Base-by-base conservation (phyloP, 2,797 vertebrate genomes). In the Notamacropus eugenii region DNA sequence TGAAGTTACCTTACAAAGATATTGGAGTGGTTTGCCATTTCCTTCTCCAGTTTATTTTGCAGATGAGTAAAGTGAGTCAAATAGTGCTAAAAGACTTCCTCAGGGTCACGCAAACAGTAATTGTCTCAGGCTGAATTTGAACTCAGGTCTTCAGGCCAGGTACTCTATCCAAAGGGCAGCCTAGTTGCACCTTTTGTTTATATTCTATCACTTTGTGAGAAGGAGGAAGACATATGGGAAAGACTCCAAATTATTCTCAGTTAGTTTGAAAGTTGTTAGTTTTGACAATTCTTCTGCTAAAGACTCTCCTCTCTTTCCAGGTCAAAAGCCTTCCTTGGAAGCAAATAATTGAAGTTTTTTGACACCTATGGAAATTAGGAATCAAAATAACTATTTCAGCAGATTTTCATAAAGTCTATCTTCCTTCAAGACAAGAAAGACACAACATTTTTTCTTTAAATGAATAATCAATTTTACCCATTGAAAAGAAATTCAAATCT, bases 271-370 rank as follows among this genome's bases (percentile, higher is more conserved):
- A 82, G 22, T 29, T 55, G 34, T 95, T 91, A 34, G 67, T 58
- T 6, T 95, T 55, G 16, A 6, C 93, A 19, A 92, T 40, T 74
- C 1, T 90, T 87, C 54, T 5, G 67, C 55, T 4, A 92, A 82
- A 93, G 52, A 13, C 1, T 67, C 82, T 90, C 27, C 93, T 90
- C 91, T 90, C 8, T 40, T 58, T 74, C 0, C 28, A 92, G 14
- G 58, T 93, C 6, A 96, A 6, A 95, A 96, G n/a, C 8, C n/a
- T 82, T 24, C 19, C 46, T 82, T 46, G 40, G 19, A 27, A 82
- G 22, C 2, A 82, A 24, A 82, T 82, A 82, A 82, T 27, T 82
- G 22, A 46, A 46, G 34, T n/a, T 94, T 8, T 6, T 55, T 95
- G 2, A 91, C 29, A 59, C 12, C 3, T 56, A 50, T 46, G 55